Evolutionary conservation across 1,140 invertebrate genomes (phyloP), one percentile per base, ranked within the genome.

Genomic region (Glomeris maerens): DNA sequence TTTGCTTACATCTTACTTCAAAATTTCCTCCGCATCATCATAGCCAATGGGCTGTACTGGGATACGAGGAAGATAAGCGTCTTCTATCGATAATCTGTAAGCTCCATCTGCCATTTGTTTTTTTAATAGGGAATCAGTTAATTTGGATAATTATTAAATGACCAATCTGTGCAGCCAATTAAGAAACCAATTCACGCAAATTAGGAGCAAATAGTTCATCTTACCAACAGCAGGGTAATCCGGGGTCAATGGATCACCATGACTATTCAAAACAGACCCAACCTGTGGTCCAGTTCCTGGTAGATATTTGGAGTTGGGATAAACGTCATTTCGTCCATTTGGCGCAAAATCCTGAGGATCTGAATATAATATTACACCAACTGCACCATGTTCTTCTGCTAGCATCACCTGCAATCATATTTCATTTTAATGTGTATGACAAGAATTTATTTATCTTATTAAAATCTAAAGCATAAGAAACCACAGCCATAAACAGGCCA

Each of bases 1-100:
- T n/a, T n/a, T n/a, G n/a, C n/a, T n/a, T n/a, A n/a, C n/a, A n/a
- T n/a, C n/a, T 5, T 42, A 42, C 40, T 25, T 25, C 5, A 46
- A 7, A 5, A 49, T n/a, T 26, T 59, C 52, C 42, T 40, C 47
- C 38, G 60, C 60, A 45, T 61, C 60, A 36, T 58, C 52, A 49
- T 57, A 60, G 23, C 59, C 53, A n/a, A 61, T 45, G 1, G 57
- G 55, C 49, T 61, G 60, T 26, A 48, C 50, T 13, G 59, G 57
- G 20, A 60, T 60, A 27, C 17, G 46, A 17, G 59, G 59, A n/a
- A 55, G 36, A 41, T 55, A 52, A 25, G 52, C 41, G 20, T 59
- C 25, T 1, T 60, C 48, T 23, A 52, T 40, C 10, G 55, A 50
- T 27, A 57, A 10, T 2, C 59, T 39, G 31, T 56, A 57, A 5